These are phyloP conservation scores for Ceratina australensis DNA, from an alignment of 1,140 invertebrate species.

Conservation along the genomic window DNA sequence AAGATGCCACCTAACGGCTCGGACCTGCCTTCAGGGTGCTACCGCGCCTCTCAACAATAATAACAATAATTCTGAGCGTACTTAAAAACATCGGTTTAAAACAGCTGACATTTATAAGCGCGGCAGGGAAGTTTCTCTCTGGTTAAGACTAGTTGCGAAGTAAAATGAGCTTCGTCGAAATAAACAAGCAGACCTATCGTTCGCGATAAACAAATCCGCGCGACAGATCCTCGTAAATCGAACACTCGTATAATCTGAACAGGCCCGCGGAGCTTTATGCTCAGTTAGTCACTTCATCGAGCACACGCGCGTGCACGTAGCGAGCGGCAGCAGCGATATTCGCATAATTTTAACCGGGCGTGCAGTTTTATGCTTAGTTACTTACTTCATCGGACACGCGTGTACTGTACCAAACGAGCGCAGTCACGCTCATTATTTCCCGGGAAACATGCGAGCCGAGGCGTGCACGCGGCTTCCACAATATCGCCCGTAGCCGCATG, in stretches of 20 bases:
- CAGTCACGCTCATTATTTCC: slow-evolving; percentile 8
- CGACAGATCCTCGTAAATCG: slow-evolving; percentile 24
- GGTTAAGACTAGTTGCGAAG: not conserved
- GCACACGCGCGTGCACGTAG: too few species aligned
- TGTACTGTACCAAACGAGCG: slow-evolving; percentile 12
- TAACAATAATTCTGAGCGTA: not conserved
- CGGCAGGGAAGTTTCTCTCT: not conserved
- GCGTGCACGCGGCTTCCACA: not conserved
- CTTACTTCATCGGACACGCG: not conserved
- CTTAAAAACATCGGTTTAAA: not conserved
- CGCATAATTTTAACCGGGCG: not conserved
- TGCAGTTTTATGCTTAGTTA: too few species aligned
- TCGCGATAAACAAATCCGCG: slow-evolving; percentile 22
- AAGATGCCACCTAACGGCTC: too few species aligned
- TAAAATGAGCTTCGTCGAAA: not conserved
- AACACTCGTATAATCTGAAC: not conserved
- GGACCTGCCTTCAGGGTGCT: too few species aligned
- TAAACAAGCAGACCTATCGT: slow-evolving; percentile 9
- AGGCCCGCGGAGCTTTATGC: too few species aligned
- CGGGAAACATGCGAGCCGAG: not conserved
- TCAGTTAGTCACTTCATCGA: too few species aligned
- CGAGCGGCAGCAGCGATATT: not conserved
- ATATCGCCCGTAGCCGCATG: not conserved
- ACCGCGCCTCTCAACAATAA: too few species aligned
- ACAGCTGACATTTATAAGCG: slow-evolving; percentile 1